These are phyloP conservation scores for Pegoplata infirma DNA, from an alignment of 2,888 invertebrate species.

Conservation along the genomic window DNA sequence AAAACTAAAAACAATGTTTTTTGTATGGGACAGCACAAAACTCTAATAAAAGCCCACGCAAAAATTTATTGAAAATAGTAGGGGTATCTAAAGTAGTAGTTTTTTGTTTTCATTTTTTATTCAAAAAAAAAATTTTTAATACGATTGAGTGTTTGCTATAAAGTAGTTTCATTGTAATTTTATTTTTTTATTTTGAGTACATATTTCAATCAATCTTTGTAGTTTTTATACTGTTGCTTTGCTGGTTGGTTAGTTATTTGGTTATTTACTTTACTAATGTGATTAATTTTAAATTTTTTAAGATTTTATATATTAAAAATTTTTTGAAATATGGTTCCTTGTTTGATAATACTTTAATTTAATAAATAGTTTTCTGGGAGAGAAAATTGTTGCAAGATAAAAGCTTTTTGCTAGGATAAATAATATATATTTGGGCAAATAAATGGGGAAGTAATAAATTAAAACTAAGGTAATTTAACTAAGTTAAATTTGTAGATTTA, in stretches of 20 bases:
- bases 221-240: slow-evolving; percentile 6
- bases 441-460: no score
- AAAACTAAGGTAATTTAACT: no score
- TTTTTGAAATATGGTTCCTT: slow-evolving; percentile 19
- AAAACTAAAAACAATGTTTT: slow-evolving; percentile 27
- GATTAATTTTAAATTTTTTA: slow-evolving; percentile 57
- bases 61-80: slow-evolving; percentile 13
- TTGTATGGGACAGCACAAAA: slow-evolving; percentile 3
- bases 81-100: slow-evolving; percentile 23
- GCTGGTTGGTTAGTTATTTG: slow-evolving; percentile 10
- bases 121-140: slow-evolving; percentile 1
- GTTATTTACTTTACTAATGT: slow-evolving; percentile 38
- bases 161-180: slow-evolving; percentile 9
- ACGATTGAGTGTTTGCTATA: neutral
- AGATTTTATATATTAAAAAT: slow-evolving; percentile 25
- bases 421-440: no score
- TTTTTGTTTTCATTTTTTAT: slow-evolving; percentile 13
- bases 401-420: no score
- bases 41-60: slow-evolving; percentile 38
- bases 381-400: neutral
- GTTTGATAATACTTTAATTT: slow-evolving; percentile 26
- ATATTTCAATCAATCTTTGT: slow-evolving; percentile 53
- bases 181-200: slow-evolving; percentile 18
- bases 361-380: slow-evolving; percentile 11
- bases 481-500: no score